These are phyloP conservation scores for Microplitis deprimator DNA, from an alignment of 2,888 invertebrate genomes.

Conservation along the genomic window DNA sequence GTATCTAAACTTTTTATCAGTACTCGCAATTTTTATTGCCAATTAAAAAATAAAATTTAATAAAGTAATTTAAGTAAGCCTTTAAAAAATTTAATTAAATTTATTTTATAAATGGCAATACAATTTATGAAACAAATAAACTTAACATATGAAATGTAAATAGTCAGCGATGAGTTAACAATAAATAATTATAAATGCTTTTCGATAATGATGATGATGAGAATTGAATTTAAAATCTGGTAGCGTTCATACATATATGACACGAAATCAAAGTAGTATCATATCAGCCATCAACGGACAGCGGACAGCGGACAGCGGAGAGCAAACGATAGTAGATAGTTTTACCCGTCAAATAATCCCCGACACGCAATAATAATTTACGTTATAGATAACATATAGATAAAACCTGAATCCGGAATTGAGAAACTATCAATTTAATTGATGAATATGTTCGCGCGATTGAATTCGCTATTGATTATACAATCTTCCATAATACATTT, in stretches of 20 bases:
- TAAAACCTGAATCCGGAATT: constrained; percentile 36
- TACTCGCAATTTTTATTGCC: constrained; percentile 21
- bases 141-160: no score
- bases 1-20: constrained; percentile 38
- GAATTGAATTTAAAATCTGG: no score
- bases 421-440: constrained; percentile 35
- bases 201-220: no score
- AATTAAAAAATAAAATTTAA: background rate
- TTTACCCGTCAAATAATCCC: constrained; percentile 41
- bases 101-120: background rate
- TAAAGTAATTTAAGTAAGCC: background rate
- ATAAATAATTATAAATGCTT: no score
- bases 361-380: constrained; percentile 44
- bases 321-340: background rate
- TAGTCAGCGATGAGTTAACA: no score
- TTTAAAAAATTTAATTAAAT: constrained; percentile 9
- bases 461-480: constrained; percentile 30
- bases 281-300: background rate
- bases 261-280: background rate
- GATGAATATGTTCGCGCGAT: constrained; percentile 42
- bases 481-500: background rate
- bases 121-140: background rate
- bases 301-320: background rate
- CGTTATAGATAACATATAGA: constrained; percentile 43
- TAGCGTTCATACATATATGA: background rate